A percentile compares a stretch with the other conserved stretches of the same genome.
Evolutionary conservation across 2,113 vertebrate genomes (phyloP).

Genomic region (Chaetura pelagica): DNA sequence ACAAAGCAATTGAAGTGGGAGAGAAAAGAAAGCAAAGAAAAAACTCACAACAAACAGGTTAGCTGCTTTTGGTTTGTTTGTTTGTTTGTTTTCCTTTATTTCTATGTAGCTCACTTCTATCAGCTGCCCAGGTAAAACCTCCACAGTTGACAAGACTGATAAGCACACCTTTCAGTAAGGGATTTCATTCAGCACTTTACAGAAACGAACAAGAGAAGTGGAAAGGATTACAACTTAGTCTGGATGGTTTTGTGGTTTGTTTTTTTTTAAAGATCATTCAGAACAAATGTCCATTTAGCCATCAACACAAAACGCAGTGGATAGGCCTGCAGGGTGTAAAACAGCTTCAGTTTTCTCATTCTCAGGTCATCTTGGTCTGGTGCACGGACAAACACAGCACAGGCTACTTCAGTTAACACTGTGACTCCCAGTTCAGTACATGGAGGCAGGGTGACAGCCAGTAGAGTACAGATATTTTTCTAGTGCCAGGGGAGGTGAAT

Average conservation of each 20-base stretch:
- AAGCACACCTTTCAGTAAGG: not conserved
- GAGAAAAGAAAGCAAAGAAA: not conserved
- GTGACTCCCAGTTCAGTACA: not conserved
- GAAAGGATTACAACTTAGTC: not conserved
- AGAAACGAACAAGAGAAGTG: not conserved
- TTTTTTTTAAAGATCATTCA: not conserved
- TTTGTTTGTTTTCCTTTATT: not conserved
- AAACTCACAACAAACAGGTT: not conserved
- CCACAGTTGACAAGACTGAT: not conserved
- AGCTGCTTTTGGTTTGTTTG: not conserved
- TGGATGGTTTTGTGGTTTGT: not conserved
- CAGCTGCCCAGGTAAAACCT: not conserved
- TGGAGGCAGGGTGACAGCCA: fast-evolving
- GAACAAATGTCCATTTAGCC: not conserved
- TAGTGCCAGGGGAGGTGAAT: not conserved
- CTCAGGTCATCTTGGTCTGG: not conserved
- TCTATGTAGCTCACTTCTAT: not conserved
- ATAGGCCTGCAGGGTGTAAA: not conserved
- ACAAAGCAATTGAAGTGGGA: not conserved
- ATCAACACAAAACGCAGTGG: not conserved
- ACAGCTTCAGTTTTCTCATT: not conserved
- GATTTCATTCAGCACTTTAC: not conserved
- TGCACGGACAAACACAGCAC: not conserved
- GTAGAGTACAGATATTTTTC: not conserved
- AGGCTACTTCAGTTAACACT: not conserved